These are phyloP conservation scores for Dryococelus australis DNA, from an alignment of 2,888 invertebrate species.

Conservation along the genomic window DNA sequence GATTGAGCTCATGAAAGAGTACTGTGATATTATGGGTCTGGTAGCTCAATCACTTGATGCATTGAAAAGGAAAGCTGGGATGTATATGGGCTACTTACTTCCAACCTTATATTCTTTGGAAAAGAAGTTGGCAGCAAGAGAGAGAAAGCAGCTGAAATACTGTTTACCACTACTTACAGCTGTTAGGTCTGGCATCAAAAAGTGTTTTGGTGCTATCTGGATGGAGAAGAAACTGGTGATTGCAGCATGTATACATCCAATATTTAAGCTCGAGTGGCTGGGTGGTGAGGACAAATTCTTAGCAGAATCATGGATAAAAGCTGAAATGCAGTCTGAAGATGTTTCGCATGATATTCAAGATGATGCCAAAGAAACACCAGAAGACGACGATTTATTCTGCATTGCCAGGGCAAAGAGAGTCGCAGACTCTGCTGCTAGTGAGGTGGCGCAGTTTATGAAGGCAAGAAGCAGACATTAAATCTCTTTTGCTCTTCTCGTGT, in stretches of 20 bases:
- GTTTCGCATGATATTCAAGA: background rate
- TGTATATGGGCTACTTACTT: background rate
- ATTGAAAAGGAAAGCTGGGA: background rate
- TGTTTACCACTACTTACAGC: background rate
- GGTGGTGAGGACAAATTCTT: background rate
- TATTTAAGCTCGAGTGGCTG: background rate
- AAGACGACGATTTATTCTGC: background rate
- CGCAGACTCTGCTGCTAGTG: background rate
- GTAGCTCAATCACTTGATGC: background rate
- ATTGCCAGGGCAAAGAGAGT: background rate
- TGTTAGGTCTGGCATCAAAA: background rate
- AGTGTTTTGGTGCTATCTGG: background rate
- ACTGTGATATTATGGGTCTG: background rate
- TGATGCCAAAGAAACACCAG: background rate
- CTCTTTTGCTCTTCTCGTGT: background rate
- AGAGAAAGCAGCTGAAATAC: background rate
- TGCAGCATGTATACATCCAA: background rate
- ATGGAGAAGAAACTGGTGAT: background rate
- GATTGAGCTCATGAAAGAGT: background rate
- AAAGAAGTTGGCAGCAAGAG: background rate
- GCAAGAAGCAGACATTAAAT: background rate
- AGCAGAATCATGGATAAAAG: background rate
- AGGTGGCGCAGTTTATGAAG: background rate
- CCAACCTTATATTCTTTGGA: background rate
- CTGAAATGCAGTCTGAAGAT: background rate